Percentiles rank a stretch among this genome's conserved stretches.
These are phyloP conservation scores for Saccopteryx bilineata DNA, from an alignment of 2,113 vertebrate genomes.

Conservation along the genomic window DNA sequence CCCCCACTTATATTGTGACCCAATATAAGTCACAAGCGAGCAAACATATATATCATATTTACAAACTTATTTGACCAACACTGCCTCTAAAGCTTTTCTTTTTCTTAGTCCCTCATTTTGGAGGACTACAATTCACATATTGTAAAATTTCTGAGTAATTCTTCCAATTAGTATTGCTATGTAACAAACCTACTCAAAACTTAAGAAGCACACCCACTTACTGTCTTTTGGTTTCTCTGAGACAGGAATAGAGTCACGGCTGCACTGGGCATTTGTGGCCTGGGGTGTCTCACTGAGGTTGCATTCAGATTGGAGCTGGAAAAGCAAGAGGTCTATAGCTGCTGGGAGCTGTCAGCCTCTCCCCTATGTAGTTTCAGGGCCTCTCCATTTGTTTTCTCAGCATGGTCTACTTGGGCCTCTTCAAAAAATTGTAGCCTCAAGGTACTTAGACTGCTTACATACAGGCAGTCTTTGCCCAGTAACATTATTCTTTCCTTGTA, in stretches of 20 bases:
- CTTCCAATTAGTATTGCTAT: background rate
- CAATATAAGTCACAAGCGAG: too few species aligned
- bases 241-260: background rate
- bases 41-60: too few species aligned
- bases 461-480: background rate
- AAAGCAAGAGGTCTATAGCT: background rate
- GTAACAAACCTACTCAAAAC: background rate
- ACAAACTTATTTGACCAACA: too few species aligned
- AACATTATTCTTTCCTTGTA: background rate
- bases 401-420: background rate
- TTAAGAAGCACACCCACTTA: background rate
- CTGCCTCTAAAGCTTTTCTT: background rate
- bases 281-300: background rate
- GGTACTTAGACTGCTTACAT: background rate
- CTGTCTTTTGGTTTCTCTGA: background rate
- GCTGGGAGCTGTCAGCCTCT: background rate
- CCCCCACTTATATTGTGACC: too few species aligned
- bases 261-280: background rate
- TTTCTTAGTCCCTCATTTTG: slow-evolving; percentile 32
- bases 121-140: background rate
- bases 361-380: background rate
- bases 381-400: background rate
- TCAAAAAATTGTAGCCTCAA: background rate
- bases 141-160: background rate
- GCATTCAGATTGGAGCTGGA: background rate